Evolutionary conservation across 2,888 invertebrate genomes (phyloP).

Genomic region (Eilema griseolum): DNA sequence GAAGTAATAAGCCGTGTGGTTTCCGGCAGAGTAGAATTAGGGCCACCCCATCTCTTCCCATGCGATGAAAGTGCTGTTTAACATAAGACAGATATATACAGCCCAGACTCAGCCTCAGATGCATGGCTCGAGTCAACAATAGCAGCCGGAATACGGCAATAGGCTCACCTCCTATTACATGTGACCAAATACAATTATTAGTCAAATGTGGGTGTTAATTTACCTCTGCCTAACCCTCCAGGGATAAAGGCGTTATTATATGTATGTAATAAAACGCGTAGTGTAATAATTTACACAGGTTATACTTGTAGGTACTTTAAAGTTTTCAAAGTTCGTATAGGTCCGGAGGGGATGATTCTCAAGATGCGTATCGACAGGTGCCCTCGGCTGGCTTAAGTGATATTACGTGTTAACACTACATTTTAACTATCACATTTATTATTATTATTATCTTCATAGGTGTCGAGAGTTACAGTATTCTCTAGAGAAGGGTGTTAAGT

Average conservation of each 20-base stretch:
- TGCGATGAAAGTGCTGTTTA: no score
- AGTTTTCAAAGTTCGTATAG: constrained; percentile 21
- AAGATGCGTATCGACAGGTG: constrained; percentile 46
- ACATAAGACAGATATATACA: no score
- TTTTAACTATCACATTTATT: constrained; percentile 24
- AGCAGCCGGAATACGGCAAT: no score
- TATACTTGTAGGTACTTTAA: constrained; percentile 1
- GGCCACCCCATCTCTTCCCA: no score
- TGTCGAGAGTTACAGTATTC: background rate
- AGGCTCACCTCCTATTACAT: no score
- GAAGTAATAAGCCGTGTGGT: constrained; percentile 19
- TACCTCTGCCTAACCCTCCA: no score
- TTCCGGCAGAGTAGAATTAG: no score
- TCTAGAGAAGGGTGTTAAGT: background rate
- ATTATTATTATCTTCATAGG: constrained; percentile 11
- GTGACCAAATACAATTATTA: no score
- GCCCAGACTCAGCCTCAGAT: no score
- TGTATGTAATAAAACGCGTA: constrained; percentile 26
- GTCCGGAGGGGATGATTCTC: constrained; percentile 9
- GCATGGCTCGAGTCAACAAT: no score
- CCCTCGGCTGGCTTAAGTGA: constrained; percentile 24
- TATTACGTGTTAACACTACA: constrained; percentile 21
- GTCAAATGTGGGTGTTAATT: no score
- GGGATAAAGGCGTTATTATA: no score
- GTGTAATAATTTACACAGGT: constrained; percentile 39